Evolutionary conservation across 2,888 invertebrate species (phyloP), one percentile per base, ranked within the genome.

Genomic region (Scotopteryx bipunctaria): DNA sequence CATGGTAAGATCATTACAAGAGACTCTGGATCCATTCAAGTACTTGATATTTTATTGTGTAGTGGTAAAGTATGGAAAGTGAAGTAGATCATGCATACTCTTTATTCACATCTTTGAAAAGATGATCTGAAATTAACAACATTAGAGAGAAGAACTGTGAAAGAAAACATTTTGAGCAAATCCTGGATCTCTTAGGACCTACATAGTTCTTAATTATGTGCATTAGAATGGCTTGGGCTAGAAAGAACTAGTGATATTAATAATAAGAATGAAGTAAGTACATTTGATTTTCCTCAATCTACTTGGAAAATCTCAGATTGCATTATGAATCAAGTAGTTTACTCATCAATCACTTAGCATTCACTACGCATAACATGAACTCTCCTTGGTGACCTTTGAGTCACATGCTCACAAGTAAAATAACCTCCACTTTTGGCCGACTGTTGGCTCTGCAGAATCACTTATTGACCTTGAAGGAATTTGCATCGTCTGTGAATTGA

Each of bases 391-490:
- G 8, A 25, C 45, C 36, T 44, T 38, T 46, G 29, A 52, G 56
- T 57, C 51, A 60, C 42, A 49, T 9, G 59, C 9, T 68, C 60
- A 64, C 52, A 55, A n/a, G n/a, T n/a, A n/a, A n/a, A n/a, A n/a
- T 63, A 61, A 66, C 36, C 31, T 37, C 63, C 57, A 57, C 31
- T 27, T 62, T 57, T 57, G 62, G 69, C 35, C 31, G 54, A 44
- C 52, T 45, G 49, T 56, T 64, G 57, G 38, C 48, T 61, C 51
- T 63, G 56, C 56, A 60, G 59, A 61, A 35, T 61, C 59, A 58
- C 49, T 49, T 49, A 37, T 16, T 59, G 61, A 56, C 76, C 71
- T 71, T 71, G 64, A 61, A 14, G 55, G 52, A 57, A 52, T 56
- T 61, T 57, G 55, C 59, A 62, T 63, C 60, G 59, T 66, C 33